Conservation (phyloP, 2,113 vertebrate genomes). For the Callopanchax toddi region DNA sequence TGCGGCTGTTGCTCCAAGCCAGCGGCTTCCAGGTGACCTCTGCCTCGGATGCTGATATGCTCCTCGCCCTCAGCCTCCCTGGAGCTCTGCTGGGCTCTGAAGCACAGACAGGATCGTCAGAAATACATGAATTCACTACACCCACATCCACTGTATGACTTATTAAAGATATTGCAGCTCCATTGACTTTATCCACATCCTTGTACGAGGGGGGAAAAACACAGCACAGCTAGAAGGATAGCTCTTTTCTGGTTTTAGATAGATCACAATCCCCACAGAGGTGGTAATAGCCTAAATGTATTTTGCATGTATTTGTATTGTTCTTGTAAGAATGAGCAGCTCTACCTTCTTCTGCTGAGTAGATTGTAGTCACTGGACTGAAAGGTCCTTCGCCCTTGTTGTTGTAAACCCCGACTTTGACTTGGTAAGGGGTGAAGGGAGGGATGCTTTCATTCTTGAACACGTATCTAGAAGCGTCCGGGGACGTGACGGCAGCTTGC, state of each 20-base stretch:
- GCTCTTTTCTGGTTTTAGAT: background rate
- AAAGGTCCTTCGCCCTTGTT: constrained; percentile 94
- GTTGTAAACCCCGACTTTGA: constrained; percentile 96
- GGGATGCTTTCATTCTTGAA: constrained; percentile 94
- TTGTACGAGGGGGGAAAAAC: background rate
- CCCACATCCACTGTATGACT: constrained; percentile 25
- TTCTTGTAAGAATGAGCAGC: background rate
- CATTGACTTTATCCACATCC: background rate
- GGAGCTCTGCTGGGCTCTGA: constrained; percentile 90
- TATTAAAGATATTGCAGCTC: constrained; percentile 8
- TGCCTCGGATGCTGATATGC: constrained; percentile 89
- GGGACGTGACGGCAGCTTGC: constrained; percentile 93
- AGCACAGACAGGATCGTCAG: constrained; percentile 32
- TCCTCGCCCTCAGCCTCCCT: constrained; percentile 83
- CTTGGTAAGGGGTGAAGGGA: constrained; percentile 92
- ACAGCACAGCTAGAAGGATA: background rate
- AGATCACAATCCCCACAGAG: background rate
- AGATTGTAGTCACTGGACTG: constrained; percentile 87
- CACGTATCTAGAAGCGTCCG: constrained; percentile 89
- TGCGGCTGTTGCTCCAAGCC: constrained; percentile 85
- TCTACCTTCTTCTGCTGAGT: constrained; percentile 95
- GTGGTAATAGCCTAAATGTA: background rate
- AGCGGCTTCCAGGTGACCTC: constrained; percentile 92
- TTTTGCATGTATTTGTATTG: background rate
- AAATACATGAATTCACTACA: constrained; percentile 34